These are phyloP conservation scores for Alligator mississippiensis DNA, from an alignment of 2,113 vertebrate species.

Conservation along the genomic window DNA sequence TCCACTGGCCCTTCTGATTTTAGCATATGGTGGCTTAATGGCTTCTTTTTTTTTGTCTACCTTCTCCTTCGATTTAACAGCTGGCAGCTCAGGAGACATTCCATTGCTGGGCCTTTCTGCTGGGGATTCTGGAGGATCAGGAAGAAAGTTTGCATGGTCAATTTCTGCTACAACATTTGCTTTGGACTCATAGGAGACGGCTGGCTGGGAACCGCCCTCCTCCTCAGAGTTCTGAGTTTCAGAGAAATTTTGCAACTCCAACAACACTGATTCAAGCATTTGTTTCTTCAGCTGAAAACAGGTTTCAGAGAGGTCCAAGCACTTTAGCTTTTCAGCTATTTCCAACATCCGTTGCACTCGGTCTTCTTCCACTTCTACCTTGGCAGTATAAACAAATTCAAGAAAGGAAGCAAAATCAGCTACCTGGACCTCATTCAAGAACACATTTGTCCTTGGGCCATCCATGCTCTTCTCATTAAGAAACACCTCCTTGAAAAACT, in stretches of 20 bases:
- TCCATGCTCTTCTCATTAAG: constrained; percentile 78
- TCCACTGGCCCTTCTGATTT: constrained; percentile 79
- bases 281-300: constrained; percentile 85
- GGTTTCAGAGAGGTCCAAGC: constrained; percentile 85
- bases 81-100: background rate
- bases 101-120: background rate
- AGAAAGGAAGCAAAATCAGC: constrained; percentile 89
- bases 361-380: constrained; percentile 85
- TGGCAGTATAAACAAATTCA: constrained; percentile 94
- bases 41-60: constrained; percentile 71
- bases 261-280: constrained; percentile 83
- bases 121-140: background rate
- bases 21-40: constrained; percentile 67
- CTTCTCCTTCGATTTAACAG: constrained; percentile 64
- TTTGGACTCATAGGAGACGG: background rate
- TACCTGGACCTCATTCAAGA: constrained; percentile 82
- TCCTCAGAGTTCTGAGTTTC: constrained; percentile 74
- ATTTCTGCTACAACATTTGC: background rate
- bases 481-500: constrained; percentile 91
- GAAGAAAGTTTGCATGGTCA: background rate
- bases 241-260: constrained; percentile 83
- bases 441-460: constrained; percentile 75
- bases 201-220: background rate
- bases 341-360: constrained; percentile 85
- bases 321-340: constrained; percentile 87